A percentile compares a stretch with the other conserved stretches of the same genome.
Conservation (phyloP, 2,888 invertebrate species). For the Antitype chi region DNA sequence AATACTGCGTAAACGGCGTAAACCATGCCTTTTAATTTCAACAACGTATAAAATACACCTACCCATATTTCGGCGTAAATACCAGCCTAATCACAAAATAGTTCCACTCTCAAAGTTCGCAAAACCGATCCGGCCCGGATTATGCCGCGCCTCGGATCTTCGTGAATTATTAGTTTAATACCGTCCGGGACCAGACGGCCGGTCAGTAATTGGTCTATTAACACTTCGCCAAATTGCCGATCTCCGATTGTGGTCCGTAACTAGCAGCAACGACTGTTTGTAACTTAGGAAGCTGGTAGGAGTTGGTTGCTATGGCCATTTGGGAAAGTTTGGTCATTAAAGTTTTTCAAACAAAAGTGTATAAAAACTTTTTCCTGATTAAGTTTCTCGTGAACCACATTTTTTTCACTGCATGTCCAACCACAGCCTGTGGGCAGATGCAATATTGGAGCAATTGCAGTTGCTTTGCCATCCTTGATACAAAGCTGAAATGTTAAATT, state of each 20-base stretch:
- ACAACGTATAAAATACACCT: neutral
- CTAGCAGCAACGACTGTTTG: constrained; percentile 37
- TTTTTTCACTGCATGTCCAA: neutral
- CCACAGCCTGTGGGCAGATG: rapidly evolving
- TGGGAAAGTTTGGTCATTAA: constrained; percentile 14
- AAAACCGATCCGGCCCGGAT: constrained; percentile 43
- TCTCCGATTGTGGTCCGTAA: constrained; percentile 53
- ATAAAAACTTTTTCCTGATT: no score
- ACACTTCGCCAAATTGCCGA: constrained; percentile 69
- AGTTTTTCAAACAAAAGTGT: neutral
- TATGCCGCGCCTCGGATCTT: constrained; percentile 49
- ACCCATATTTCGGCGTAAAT: neutral
- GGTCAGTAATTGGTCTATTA: constrained; percentile 68
- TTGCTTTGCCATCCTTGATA: neutral
- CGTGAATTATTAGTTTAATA: constrained; percentile 67
- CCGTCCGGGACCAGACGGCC: constrained; percentile 40
- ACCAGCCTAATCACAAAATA: constrained; percentile 49
- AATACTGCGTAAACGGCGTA: neutral
- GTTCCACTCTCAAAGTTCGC: constrained; percentile 39
- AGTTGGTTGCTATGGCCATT: neutral
- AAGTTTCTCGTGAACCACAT: neutral
- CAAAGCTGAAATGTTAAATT: neutral
- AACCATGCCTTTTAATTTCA: neutral
- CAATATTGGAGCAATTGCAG: neutral
- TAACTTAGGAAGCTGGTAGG: neutral